A percentile compares a stretch with the other conserved stretches of the same genome.
Evolutionary conservation across 2,888 invertebrate genomes (phyloP).

Genomic region (Selenia dentaria): DNA sequence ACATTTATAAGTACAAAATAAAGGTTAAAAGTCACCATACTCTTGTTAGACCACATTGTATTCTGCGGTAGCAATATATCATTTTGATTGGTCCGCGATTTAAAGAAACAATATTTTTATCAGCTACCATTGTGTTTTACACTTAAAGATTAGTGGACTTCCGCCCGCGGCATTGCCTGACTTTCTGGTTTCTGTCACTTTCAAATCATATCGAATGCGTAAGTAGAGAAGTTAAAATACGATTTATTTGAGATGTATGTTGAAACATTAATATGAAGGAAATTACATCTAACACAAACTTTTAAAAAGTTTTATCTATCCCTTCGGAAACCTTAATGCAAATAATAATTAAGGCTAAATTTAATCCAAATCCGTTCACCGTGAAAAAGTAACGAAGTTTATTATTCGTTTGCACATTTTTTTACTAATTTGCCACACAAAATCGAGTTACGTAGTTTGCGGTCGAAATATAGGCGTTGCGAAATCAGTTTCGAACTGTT

Average conservation of each 20-base stretch:
- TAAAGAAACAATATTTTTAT: slow-evolving; percentile 6
- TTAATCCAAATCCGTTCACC: no score
- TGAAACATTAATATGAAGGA: no score
- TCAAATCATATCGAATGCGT: no score
- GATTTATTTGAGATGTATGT: no score
- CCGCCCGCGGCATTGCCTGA: not conserved
- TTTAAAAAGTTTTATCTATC: no score
- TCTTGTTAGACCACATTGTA: slow-evolving; percentile 32
- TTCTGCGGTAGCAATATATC: slow-evolving; percentile 28
- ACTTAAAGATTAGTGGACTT: not conserved
- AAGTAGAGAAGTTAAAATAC: no score
- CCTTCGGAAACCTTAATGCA: no score
- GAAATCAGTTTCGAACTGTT: slow-evolving; percentile 65
- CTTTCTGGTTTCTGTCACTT: not conserved
- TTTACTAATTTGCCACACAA: slow-evolving; percentile 29
- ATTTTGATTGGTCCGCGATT: slow-evolving; percentile 21
- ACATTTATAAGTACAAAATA: slow-evolving; percentile 15
- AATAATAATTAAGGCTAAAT: no score
- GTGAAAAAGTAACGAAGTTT: no score
- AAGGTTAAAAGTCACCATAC: slow-evolving; percentile 29
- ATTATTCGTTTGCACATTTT: slow-evolving; percentile 9
- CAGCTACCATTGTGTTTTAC: slow-evolving; percentile 3
- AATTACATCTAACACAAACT: no score
- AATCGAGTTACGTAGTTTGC: slow-evolving; percentile 10
- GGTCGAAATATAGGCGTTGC: slow-evolving; percentile 39